Percentiles rank a stretch among this genome's conserved stretches.
Evolutionary conservation across 2,888 invertebrate genomes (phyloP).

Genomic region (Drosophila aldrichi): DNA sequence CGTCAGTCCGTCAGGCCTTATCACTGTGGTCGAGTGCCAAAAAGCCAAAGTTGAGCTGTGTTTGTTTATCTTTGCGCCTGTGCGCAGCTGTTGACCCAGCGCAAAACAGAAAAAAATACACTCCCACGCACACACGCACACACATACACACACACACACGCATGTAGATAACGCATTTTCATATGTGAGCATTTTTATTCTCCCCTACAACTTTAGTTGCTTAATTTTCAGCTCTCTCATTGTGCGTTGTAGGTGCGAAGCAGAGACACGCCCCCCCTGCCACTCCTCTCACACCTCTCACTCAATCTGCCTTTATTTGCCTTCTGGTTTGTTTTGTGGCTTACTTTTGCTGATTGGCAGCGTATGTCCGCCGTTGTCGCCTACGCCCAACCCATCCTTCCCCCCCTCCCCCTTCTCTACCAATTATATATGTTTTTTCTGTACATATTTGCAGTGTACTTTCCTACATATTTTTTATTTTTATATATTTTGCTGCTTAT

Average conservation of each 20-base stretch:
- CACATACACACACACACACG: neutral
- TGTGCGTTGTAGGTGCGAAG: conserved; percentile 51
- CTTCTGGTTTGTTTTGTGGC: conserved; percentile 62
- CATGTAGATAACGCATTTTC: conserved; percentile 25
- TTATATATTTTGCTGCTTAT: neutral
- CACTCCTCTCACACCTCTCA: neutral
- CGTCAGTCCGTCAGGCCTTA: conserved; percentile 41
- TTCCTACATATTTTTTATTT: conserved; percentile 6
- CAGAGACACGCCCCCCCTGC: neutral
- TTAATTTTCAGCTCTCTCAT: conserved; percentile 55
- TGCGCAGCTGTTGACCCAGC: conserved; percentile 45
- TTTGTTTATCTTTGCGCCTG: conserved; percentile 52
- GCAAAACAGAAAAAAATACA: conserved; percentile 1
- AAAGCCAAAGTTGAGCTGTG: conserved; percentile 50
- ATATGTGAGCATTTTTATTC: conserved; percentile 22
- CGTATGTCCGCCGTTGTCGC: conserved; percentile 43
- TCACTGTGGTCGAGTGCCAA: conserved; percentile 36
- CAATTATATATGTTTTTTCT: conserved; percentile 23
- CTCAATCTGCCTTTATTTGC: conserved; percentile 36
- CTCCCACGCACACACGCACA: neutral
- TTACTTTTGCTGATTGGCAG: conserved; percentile 72
- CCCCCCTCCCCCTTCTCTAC: neutral
- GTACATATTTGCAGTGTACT: conserved; percentile 30
- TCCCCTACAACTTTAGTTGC: conserved; percentile 44
- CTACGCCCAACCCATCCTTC: neutral